Base-by-base conservation (phyloP, 2,797 vertebrate genomes). In the Sebastes hopkinsi region DNA sequence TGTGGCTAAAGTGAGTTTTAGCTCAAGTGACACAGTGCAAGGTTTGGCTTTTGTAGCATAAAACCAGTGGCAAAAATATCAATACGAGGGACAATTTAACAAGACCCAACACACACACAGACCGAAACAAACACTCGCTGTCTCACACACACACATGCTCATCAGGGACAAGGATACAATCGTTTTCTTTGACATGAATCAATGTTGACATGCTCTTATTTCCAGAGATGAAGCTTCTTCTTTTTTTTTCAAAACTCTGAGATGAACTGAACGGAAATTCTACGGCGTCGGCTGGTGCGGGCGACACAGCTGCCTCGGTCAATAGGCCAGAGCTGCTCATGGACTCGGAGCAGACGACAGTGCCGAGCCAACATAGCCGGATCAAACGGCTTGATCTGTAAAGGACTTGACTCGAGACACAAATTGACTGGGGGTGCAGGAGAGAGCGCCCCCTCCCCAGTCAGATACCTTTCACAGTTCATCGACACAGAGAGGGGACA, bases 361-460 rank as follows among this genome's bases (percentile, higher is more conserved):
- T 29, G 86, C 72, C 89, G 77, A 58, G 84, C 73, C 89, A 78
- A 58, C 77, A 23, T 75, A 82, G 82, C 79, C 20, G 11, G 88
- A 94, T 94, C 94, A 93, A 92, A 92, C 87, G 46, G 80, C 88
- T 88, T 90, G 91, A 93, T 92, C 91, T 88, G 88, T 79, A 89
- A 93, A 93, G 84, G 86, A 84, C 82, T 67, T 85, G 90, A 91
- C 90, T 88, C 75, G 54, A 89, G 88, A 83, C 89, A 87, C 87
- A 91, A 89, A 93, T 90, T 90, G 92, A 92, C 87, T 88, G 30
- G 50, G 65, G 61, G 79, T 73, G 86, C 56, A 59, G 25, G 77
- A 67, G 81, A 81, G 80, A 81, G 78, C 75, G 81, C 70, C 82
- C 79, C 67, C 77, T 54, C 65, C 75, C 75, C 64, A 78, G 83